Base-by-base conservation (phyloP, 2,113 vertebrate genomes). In the Pao palembangensis region DNA sequence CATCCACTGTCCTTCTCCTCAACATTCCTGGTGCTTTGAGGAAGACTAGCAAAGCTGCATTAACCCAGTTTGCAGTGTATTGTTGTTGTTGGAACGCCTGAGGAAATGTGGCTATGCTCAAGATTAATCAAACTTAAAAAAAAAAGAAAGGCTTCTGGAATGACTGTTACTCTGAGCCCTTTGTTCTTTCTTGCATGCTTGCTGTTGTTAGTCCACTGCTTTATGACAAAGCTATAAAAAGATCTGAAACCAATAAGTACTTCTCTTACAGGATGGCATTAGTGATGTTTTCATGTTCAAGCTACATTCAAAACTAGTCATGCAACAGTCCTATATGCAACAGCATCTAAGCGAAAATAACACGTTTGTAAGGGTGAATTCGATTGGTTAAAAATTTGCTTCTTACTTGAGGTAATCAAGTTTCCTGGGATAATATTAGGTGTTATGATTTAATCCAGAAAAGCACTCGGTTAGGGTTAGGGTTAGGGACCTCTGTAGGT, bases 301-400 rank as follows among this genome's bases (percentile, higher is more conserved):
- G 21, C 21, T 23, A 3, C 2, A 23, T 23, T 23, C 21, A 23
- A 23, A 23, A 3, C 21, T 23, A 23, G 3, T 23, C 21, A 73
- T 57, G 58, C 31, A 44, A 21, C 1, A 0, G 55, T 69, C 57
- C 56, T 60, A 54, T 63, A 61, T 20, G 60, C 61, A 71, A 73
- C 63, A 51, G 47, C 54, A 48, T 70, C 76, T 61, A 69, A 79
- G 61, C 82, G 64, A 72, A 84, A 75, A 79, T 60, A 67, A 69
- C 44, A 75, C 69, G 53, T 76, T 84, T 79, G 68, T 52, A 48
- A 55, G 71, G 63, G 60, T 68, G 87, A 89, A 88, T 90, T 90
- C 84, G 80, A 82, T 86, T 65, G 55, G 69, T 55, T 42, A 76
- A 84, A 77, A 69, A 51, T 81, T 72, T 43, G 42, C 49, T 10